Conservation (phyloP, 2,113 vertebrate genomes). For the Brachyhypopomus occidentalis region DNA sequence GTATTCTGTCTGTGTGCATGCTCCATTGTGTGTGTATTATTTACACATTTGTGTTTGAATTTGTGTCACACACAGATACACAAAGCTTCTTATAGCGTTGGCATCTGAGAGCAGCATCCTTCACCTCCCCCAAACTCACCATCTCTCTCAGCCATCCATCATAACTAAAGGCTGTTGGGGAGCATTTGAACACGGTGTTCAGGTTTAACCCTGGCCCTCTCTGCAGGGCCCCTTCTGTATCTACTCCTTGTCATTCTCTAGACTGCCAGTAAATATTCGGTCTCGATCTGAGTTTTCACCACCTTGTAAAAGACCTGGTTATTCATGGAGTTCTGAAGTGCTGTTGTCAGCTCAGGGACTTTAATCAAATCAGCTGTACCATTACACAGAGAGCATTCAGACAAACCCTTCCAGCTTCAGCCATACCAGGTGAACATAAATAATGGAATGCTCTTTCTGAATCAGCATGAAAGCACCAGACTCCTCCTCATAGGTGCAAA, state of each 20-base stretch:
- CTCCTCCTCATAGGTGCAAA: constrained; percentile 14
- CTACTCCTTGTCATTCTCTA: background rate
- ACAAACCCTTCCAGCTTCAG: constrained; percentile 38
- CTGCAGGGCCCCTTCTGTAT: background rate
- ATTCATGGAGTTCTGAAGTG: constrained; percentile 36
- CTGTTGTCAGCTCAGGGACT: constrained; percentile 41
- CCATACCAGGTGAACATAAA: constrained; percentile 41
- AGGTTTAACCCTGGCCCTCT: too few species aligned
- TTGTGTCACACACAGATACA: too few species aligned
- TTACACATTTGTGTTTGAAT: too few species aligned
- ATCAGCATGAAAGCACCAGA: constrained; percentile 36
- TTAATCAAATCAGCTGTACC: constrained; percentile 18
- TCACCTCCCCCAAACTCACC: background rate
- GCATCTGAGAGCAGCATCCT: background rate
- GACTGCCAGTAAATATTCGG: background rate
- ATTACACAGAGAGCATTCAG: constrained; percentile 25
- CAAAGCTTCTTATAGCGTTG: background rate
- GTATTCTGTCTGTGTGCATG: too few species aligned
- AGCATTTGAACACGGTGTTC: too few species aligned
- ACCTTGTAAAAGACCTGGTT: constrained; percentile 12
- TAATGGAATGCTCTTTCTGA: constrained; percentile 52
- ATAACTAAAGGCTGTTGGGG: background rate
- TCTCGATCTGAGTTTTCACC: background rate
- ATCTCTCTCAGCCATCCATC: constrained; percentile 16
- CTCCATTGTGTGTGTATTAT: too few species aligned